Evolutionary conservation across 2,888 invertebrate species (phyloP), one percentile per base, ranked within the genome.

Genomic region (Agrotis puta): DNA sequence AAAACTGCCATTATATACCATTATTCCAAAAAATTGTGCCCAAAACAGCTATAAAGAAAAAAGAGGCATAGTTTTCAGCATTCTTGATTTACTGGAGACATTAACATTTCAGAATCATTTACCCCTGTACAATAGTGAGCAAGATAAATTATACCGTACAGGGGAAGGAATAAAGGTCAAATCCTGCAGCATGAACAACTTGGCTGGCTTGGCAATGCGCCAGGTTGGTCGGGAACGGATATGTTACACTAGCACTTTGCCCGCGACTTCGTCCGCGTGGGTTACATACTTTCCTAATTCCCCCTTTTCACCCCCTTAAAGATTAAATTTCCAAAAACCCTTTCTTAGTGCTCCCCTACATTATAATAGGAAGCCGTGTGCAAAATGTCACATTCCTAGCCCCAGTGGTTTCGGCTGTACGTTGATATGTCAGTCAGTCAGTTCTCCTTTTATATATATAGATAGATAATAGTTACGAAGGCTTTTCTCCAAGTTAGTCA

Each of bases 381-480:
- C n/a, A n/a, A n/a, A n/a, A n/a, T n/a, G n/a, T n/a, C n/a, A n/a
- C n/a, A n/a, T n/a, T n/a, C n/a, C n/a, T n/a, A n/a, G n/a, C n/a
- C n/a, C n/a, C n/a, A n/a, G n/a, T n/a, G n/a, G n/a, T n/a, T n/a
- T n/a, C n/a, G n/a, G n/a, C n/a, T n/a, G n/a, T n/a, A n/a, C n/a
- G n/a, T n/a, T n/a, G n/a, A n/a, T n/a, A n/a, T n/a, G n/a, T n/a
- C n/a, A n/a, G n/a, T n/a, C n/a, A n/a, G n/a, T n/a, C n/a, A n/a
- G n/a, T n/a, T n/a, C n/a, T n/a, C n/a, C n/a, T n/a, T n/a, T n/a
- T n/a, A n/a, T n/a, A n/a, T n/a, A n/a, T n/a, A n/a, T n/a, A n/a
- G n/a, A n/a, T n/a, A n/a, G n/a, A n/a, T 81, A 85, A 85, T 56
- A 63, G 57, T 85, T 72, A 77, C 75, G 81, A 71, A 85, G 78